Conservation (phyloP, 92 coral and sea anemone species). For the Scolanthus callimorphus region DNA sequence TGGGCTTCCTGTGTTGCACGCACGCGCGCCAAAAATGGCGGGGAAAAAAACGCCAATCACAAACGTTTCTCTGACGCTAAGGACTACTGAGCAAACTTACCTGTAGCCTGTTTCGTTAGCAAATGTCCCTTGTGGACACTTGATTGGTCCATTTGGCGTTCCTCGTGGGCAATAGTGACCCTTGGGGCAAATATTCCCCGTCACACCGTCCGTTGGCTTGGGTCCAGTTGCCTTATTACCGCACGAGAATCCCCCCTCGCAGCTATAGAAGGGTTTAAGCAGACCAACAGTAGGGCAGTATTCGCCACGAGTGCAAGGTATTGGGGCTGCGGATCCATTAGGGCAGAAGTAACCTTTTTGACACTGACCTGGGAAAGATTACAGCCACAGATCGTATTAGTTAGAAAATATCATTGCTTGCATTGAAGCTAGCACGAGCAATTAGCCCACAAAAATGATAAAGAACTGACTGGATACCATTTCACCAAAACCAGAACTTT, state of each 20-base stretch:
- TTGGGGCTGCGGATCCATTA: constrained; percentile 78
- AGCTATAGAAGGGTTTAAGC: constrained; percentile 70
- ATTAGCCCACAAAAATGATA: too few species aligned
- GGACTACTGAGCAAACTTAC: too few species aligned
- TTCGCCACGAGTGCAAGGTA: constrained; percentile 79
- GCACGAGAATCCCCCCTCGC: constrained; percentile 91
- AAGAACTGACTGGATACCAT: too few species aligned
- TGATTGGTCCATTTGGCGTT: constrained; percentile 48
- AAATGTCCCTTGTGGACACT: constrained; percentile 84
- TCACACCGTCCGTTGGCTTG: constrained; percentile 60
- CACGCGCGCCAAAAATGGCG: too few species aligned
- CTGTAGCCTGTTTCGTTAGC: constrained; percentile 92
- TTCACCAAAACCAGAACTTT: too few species aligned
- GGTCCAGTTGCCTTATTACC: constrained; percentile 53
- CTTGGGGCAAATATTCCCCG: constrained; percentile 88
- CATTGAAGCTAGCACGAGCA: too few species aligned
- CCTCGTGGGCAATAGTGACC: constrained; percentile 92
- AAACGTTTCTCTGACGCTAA: too few species aligned
- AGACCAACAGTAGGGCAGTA: constrained; percentile 68
- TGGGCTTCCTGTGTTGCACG: too few species aligned
- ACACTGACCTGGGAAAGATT: constrained; percentile 72
- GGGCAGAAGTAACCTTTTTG: constrained; percentile 82
- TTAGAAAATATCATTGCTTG: too few species aligned
- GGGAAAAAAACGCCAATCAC: too few species aligned
- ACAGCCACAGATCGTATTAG: too few species aligned